Evolutionary conservation across 2,113 vertebrate genomes (phyloP).

Genomic region (Hippocampus barbouri): DNA sequence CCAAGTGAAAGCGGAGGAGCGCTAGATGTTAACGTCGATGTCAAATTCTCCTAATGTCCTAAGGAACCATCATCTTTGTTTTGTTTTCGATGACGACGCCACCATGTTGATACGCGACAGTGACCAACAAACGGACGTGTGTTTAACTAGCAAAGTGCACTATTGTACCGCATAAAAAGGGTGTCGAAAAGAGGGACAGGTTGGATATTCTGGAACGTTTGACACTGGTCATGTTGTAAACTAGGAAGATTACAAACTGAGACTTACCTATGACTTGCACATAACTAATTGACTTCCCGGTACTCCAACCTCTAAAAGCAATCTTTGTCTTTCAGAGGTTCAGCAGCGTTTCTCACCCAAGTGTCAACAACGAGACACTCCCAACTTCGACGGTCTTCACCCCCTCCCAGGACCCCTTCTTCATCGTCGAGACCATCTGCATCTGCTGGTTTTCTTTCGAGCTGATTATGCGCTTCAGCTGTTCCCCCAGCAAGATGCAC

Average conservation of each 20-base stretch:
- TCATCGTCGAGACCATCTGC: conserved; percentile 86
- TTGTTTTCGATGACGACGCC: not conserved
- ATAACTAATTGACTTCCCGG: no score
- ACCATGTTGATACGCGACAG: not conserved
- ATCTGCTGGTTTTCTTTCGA: conserved; percentile 94
- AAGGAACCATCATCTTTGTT: conserved; percentile 23
- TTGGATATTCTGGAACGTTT: no score
- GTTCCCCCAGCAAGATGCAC: conserved; percentile 78
- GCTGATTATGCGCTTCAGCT: conserved; percentile 77
- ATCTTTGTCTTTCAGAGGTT: conserved; percentile 42
- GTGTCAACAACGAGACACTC: conserved; percentile 46
- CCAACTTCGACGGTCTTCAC: conserved; percentile 17
- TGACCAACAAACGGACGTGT: not conserved
- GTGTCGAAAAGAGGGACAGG: no score
- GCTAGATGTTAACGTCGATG: conserved; percentile 37
- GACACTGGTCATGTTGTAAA: not conserved
- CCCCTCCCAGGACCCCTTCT: conserved; percentile 84
- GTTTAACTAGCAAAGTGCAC: not conserved
- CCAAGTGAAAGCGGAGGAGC: conserved; percentile 42
- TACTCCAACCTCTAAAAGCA: not conserved
- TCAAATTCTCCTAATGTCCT: conserved; percentile 32
- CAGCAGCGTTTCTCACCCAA: conserved; percentile 32
- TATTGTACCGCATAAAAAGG: no score
- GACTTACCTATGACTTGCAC: not conserved
- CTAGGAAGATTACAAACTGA: not conserved